Evolutionary conservation across 92 coral and sea anemone species (phyloP), one percentile per base, ranked within the genome.

Genomic region (Phenganax marumi): DNA sequence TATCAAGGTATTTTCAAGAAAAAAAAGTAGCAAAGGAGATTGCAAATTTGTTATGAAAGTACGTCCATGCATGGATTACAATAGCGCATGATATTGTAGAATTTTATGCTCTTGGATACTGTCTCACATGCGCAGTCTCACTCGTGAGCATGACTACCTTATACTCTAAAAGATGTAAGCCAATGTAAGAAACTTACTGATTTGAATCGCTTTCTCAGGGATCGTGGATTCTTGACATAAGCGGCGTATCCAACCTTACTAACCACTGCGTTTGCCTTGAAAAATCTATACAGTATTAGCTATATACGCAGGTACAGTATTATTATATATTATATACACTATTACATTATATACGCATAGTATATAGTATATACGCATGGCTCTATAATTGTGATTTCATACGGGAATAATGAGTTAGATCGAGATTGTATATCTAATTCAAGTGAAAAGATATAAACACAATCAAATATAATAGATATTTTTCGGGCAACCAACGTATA

Each of bases 241-340:
- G 85, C 86, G 55, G 99, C 99, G 64, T 90, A 96, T 49, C 99
- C 99, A 51, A 96, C 91, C 90, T 96, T 96, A 84, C 97, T 91
- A 4, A 88, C 85, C 46, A 96, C 79, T 48, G 97, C 92, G 46
- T 92, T 91, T 24, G 99, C 93, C 99, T 96, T 77, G 22, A 24
- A 16, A 49, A 26, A 7, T n/a, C n/a, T n/a, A n/a, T n/a, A n/a
- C n/a, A n/a, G n/a, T n/a, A n/a, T n/a, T n/a, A n/a, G n/a, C n/a
- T n/a, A n/a, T n/a, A n/a, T n/a, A n/a, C n/a, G n/a, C n/a, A n/a
- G n/a, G n/a, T n/a, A n/a, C n/a, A n/a, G n/a, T n/a, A n/a, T 33
- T 33, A 33, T 5, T 33, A 33, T 5, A 33, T 33, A 33, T 33
- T 33, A 33, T 5, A 33, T 33, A 33, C 43, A 13, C 14, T 26